phyloP scores from a whole-genome alignment of 2,888 invertebrate genomes.

The Drosophila borborema region DNA sequence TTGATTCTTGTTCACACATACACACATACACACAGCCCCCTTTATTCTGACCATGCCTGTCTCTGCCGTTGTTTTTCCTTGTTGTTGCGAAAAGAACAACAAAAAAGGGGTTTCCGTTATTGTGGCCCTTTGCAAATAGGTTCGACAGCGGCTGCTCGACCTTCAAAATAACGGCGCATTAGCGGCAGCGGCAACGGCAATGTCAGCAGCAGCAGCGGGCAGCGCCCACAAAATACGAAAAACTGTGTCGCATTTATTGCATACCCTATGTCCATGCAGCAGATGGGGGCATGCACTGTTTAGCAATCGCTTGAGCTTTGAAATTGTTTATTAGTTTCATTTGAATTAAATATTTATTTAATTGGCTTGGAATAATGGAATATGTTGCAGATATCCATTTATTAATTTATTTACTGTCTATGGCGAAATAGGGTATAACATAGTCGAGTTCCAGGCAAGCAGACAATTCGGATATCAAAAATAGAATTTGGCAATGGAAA shows the following conservation, averaged over 20 bases:
- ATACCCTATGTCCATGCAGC: conserved; percentile 31
- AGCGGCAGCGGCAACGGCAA: conserved; percentile 21
- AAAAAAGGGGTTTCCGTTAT: conserved; percentile 62
- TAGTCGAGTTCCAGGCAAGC: neutral
- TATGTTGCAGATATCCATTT: neutral
- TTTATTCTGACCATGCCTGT: neutral
- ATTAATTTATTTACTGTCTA: neutral
- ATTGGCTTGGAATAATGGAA: neutral
- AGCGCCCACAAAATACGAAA: conserved; percentile 36
- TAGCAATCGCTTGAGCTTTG: neutral
- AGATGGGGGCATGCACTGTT: neutral
- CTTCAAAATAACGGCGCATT: conserved; percentile 73
- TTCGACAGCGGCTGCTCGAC: conserved; percentile 58
- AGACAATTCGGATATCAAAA: neutral
- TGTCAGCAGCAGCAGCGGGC: conserved; percentile 15
- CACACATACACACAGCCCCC: neutral
- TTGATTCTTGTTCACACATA: conserved; percentile 33
- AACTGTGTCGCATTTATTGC: conserved; percentile 63
- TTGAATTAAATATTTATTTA: neutral
- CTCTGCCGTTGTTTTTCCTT: conserved; percentile 31
- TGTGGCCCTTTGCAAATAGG: conserved; percentile 45
- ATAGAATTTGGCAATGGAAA: neutral
- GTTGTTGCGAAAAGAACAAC: conserved; percentile 55
- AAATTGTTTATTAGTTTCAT: neutral
- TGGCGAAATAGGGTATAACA: neutral